Evolutionary conservation across 2,888 invertebrate species (phyloP).

Genomic region (Formica aserva): DNA sequence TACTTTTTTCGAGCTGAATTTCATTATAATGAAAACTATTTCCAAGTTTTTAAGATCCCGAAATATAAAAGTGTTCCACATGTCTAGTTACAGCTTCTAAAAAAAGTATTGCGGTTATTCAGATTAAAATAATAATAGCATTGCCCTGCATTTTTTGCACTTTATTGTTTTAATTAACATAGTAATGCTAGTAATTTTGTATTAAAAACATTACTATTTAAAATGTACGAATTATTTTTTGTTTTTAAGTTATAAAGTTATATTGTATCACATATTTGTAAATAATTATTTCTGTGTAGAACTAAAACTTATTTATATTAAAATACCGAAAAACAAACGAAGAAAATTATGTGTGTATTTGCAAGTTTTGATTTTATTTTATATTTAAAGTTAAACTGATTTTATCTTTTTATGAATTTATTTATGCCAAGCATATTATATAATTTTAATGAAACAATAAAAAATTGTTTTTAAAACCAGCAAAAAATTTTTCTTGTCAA

Average conservation of each 20-base stretch:
- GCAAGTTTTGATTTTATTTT: neutral
- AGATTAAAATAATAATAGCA: neutral
- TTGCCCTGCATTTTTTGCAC: neutral
- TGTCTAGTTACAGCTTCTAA: neutral
- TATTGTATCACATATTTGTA: neutral
- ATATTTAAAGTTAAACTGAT: neutral
- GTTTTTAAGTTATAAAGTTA: neutral
- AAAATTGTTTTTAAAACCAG: neutral
- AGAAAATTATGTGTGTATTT: neutral
- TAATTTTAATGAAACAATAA: neutral
- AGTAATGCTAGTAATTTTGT: neutral
- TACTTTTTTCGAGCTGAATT: slow-evolving; percentile 10
- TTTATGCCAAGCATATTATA: neutral
- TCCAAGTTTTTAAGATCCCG: neutral
- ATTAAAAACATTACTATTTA: neutral
- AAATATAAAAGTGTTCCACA: slow-evolving; percentile 1
- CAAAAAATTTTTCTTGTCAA: slow-evolving; percentile 1
- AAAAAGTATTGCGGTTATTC: neutral
- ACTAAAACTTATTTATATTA: neutral
- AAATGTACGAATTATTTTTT: neutral
- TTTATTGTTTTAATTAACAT: slow-evolving; percentile 3
- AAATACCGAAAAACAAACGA: neutral
- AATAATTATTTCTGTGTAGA: neutral
- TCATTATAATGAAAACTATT: slow-evolving; percentile 30
- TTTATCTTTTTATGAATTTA: neutral